phyloP scores from a whole-genome alignment of 2,113 vertebrate species.

The Dryoscopus gambensis region DNA sequence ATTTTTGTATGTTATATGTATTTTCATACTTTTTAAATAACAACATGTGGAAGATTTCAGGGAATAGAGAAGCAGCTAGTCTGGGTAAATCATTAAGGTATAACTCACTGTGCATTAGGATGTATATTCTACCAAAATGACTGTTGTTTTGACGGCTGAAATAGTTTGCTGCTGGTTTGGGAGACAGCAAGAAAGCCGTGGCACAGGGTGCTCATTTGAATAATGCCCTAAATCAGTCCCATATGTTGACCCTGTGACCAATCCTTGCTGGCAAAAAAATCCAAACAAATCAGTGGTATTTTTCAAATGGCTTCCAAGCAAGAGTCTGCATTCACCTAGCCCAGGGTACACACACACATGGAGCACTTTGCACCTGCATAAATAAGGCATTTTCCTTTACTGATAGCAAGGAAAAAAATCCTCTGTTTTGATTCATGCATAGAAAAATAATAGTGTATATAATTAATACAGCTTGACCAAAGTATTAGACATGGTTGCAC shows the following conservation, averaged over 20 bases:
- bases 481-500: background rate
- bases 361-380: constrained; percentile 28
- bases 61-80: background rate
- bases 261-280: constrained; percentile 29
- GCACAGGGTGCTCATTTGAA: constrained; percentile 45
- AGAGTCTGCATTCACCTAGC: constrained; percentile 19
- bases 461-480: constrained; percentile 21
- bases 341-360: background rate
- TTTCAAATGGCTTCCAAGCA: constrained; percentile 43
- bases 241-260: constrained; percentile 63
- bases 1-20: background rate
- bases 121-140: background rate
- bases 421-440: constrained; percentile 13
- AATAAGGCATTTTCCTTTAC: constrained; percentile 26
- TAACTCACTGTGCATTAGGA: background rate
- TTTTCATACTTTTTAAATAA: background rate
- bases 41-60: background rate
- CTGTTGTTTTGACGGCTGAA: background rate
- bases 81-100: background rate
- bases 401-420: background rate
- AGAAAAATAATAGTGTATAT: constrained; percentile 36
- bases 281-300: constrained; percentile 50
- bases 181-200: constrained; percentile 24
- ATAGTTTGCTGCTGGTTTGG: constrained; percentile 15
- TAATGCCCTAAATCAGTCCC: constrained; percentile 59